These are phyloP conservation scores for Diorhabda carinulata DNA, from an alignment of 1,140 invertebrate genomes.

Conservation along the genomic window DNA sequence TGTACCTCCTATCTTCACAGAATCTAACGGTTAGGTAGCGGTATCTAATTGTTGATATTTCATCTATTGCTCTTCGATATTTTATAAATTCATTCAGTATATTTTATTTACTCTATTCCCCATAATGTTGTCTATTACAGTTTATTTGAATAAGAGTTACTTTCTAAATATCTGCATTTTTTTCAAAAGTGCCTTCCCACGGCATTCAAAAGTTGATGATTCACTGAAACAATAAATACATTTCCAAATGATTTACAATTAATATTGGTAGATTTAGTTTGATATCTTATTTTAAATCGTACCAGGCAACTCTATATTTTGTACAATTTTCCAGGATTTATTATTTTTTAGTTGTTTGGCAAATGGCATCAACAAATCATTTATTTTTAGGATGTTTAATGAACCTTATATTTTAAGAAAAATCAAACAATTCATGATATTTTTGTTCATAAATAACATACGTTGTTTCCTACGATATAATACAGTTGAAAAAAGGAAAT, in stretches of 20 bases:
- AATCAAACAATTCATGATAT: not conserved
- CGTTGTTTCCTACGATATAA: no score
- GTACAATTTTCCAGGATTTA: not conserved
- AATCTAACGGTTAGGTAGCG: not conserved
- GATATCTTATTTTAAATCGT: not conserved
- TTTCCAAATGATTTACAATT: not conserved
- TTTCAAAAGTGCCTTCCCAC: not conserved
- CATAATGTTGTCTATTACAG: no score
- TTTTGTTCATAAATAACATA: no score
- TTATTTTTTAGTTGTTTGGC: not conserved
- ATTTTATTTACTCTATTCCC: no score
- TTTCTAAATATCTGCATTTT: not conserved
- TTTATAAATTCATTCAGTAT: no score
- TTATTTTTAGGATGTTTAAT: not conserved
- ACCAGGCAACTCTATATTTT: not conserved
- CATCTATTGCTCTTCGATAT: no score
- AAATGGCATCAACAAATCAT: not conserved
- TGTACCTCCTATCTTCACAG: not conserved
- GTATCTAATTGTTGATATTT: not conserved
- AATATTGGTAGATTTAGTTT: not conserved
- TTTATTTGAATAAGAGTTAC: no score
- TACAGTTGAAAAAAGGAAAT: no score
- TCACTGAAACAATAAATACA: slow-evolving; percentile 3
- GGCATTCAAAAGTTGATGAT: not conserved
- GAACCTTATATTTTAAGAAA: not conserved